phyloP scores from a whole-genome alignment of 2,113 vertebrate genomes.

The Potamarius usumacintae region DNA sequence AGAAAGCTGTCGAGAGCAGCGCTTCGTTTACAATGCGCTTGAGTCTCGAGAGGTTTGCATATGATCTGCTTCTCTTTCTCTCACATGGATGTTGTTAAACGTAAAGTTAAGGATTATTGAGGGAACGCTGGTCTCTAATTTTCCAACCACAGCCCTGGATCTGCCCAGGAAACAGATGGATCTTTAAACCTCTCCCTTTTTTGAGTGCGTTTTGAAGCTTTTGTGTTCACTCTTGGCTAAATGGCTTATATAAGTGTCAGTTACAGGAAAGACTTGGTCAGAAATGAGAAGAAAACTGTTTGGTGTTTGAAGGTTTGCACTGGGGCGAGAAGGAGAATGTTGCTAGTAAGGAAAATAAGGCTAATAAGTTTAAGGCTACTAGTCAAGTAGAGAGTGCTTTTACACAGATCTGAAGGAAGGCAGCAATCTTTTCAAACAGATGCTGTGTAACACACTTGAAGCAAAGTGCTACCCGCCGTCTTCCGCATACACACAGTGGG shows the following conservation, averaged over 20 bases:
- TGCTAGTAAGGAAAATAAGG: constrained; percentile 13
- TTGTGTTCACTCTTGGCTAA: constrained; percentile 32
- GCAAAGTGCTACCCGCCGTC: too few species aligned
- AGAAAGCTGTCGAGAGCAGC: constrained; percentile 16
- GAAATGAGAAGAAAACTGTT: neutral
- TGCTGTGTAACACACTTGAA: too few species aligned
- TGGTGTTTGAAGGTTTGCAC: constrained; percentile 6
- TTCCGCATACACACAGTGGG: too few species aligned
- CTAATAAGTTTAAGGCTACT: neutral
- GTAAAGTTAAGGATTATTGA: neutral
- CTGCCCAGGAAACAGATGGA: constrained; percentile 38
- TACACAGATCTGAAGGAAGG: too few species aligned
- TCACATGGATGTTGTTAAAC: neutral
- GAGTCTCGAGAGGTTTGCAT: neutral
- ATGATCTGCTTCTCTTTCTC: neutral
- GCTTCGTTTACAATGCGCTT: constrained; percentile 22
- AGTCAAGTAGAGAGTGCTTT: neutral
- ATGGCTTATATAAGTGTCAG: constrained; percentile 49
- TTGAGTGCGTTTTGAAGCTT: neutral
- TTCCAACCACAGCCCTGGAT: constrained; percentile 64
- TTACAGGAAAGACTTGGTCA: neutral
- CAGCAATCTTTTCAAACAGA: too few species aligned
- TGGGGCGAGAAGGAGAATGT: constrained; percentile 36
- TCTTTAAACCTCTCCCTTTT: neutral
- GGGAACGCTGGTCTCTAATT: constrained; percentile 67